Evolutionary conservation across 1,140 invertebrate species (phyloP).

Genomic region (Trichonephila clavata): DNA sequence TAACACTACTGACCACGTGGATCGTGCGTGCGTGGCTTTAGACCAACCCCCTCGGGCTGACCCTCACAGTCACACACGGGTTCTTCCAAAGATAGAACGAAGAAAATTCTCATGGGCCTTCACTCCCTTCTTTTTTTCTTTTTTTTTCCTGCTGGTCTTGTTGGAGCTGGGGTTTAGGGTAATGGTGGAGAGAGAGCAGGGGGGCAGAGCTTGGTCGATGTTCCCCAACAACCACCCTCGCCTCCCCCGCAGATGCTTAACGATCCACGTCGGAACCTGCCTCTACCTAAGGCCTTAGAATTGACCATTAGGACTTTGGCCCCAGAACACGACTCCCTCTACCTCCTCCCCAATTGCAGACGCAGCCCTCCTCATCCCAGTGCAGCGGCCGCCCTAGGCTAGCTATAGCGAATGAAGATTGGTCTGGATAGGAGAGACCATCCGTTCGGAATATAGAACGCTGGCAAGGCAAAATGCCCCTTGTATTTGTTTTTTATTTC

Average conservation of each 20-base stretch:
- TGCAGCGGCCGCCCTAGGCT: conserved; percentile 10
- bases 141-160: too few species aligned
- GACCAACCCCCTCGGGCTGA: conserved; percentile 53
- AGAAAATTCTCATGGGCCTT: conserved; percentile 11
- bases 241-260: conserved; percentile 61
- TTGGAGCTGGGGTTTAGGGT: neutral
- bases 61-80: conserved; percentile 4
- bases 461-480: conserved; percentile 36
- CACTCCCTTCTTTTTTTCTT: neutral
- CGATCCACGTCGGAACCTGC: conserved; percentile 70
- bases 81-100: conserved; percentile 7
- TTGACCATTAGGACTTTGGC: conserved; percentile 76
- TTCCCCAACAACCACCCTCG: neutral
- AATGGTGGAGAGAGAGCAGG: neutral
- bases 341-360: neutral
- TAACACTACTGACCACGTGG: neutral
- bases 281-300: conserved; percentile 74
- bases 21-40: conserved; percentile 63
- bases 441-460: conserved; percentile 68
- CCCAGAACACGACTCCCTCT: conserved; percentile 71
- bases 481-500: conserved; percentile 44
- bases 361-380: conserved; percentile 28
- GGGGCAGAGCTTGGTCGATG: conserved; percentile 58
- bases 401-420: conserved; percentile 53
- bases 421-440: conserved; percentile 56